Base-by-base conservation (phyloP, 2,888 invertebrate species). In the Esperia sulphurella region DNA sequence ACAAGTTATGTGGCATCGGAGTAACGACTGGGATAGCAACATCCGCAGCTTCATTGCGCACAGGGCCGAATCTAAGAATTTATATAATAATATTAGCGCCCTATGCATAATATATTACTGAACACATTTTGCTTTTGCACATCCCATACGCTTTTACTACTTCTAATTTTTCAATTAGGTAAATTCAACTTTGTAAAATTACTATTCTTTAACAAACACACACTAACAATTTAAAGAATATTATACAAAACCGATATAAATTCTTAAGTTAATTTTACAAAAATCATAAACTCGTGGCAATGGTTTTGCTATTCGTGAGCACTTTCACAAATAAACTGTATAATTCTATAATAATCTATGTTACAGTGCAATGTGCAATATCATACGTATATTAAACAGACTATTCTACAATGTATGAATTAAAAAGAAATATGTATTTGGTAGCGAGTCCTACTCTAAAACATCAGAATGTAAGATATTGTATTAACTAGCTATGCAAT, bases 291-390 rank as follows among this genome's bases (percentile, higher is more conserved):
- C 9, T 31, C 31, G 31, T 10, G 9, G 31, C 31, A 21, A 21
- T 5, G 21, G 21, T 31, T 8, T 10, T 8, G 10, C 31, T 31
- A 2, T 35, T 35, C 35, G 14, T 14, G 14, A 41, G 29, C 41
- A 28, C 29, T 5, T 31, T 31, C 46, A 57, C 55, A 54, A 58
- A 51, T 35, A n/a, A 44, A 58, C 62, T 57, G 57, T 54, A 61
- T 64, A 33, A 43, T 35, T 35, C 35, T n/a, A 58, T 63, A 59
- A 63, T 77, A 75, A 61, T 59, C 71, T 80, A 75, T 65, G 58
- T 61, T 62, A 72, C 50, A 67, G 79, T 80, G 79, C 74, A 71
- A 58, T 69, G 76, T 79, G 77, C 75, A 63, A 65, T 70, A 68
- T 67, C 61, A n/a, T n/a, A n/a, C n/a, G 60, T 70, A 66, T 59